These are phyloP conservation scores for Phocides pigmalion DNA, from an alignment of 1,140 invertebrate genomes.

Conservation along the genomic window DNA sequence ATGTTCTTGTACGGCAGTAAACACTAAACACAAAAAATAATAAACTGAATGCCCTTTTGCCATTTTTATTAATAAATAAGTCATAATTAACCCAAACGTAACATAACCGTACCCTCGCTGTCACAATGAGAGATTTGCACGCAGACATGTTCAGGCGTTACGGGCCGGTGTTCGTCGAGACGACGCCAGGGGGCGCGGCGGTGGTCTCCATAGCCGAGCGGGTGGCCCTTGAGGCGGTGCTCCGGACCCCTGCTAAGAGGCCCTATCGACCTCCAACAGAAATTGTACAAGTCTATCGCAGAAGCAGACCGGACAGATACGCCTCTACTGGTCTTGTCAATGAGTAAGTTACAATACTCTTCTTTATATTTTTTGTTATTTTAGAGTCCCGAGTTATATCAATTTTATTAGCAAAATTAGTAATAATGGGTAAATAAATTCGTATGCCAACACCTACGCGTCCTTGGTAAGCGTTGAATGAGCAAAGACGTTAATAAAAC, in stretches of 20 bases:
- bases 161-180: conserved; percentile 91
- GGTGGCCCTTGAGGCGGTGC: conserved; percentile 91
- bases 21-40: too few relatives aligned
- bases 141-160: conserved; percentile 88
- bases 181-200: conserved; percentile 88
- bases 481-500: too few relatives aligned
- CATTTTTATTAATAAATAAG: too few relatives aligned
- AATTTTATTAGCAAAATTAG: too few relatives aligned
- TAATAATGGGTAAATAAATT: too few relatives aligned
- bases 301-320: conserved; percentile 90
- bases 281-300: conserved; percentile 91
- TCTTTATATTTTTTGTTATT: not conserved
- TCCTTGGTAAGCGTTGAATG: too few relatives aligned
- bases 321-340: conserved; percentile 91
- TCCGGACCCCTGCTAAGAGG: conserved; percentile 88
- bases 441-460: too few relatives aligned
- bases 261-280: conserved; percentile 93
- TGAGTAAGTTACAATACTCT: conserved; percentile 85
- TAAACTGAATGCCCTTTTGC: too few relatives aligned
- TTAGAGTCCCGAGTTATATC: too few relatives aligned
- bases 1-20: too few relatives aligned
- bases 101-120: conserved; percentile 45
- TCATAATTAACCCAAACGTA: conserved; percentile 11
- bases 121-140: conserved; percentile 77
- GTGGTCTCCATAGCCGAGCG: conserved; percentile 91